Evolutionary conservation across 2,888 invertebrate genomes (phyloP), one percentile per base, ranked within the genome.

Genomic region (Parthenolecanium corni): DNA sequence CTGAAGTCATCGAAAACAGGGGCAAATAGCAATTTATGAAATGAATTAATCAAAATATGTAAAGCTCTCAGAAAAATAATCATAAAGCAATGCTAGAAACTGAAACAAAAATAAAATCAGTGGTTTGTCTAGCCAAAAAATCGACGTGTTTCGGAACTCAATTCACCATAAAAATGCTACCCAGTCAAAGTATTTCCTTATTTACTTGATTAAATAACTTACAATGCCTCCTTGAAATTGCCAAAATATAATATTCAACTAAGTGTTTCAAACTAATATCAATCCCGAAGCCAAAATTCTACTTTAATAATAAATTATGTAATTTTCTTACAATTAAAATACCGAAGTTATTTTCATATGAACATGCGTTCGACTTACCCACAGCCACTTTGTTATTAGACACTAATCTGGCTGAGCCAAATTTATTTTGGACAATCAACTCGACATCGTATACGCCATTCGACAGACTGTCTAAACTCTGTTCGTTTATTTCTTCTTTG

Each of bases 361-460:
- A 56, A 25, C 36, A 2, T 38, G 4, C 31, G 20, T 53, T 53
- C 24, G 20, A 61, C 61, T 49, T 40, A 61, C 61, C 61, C 11
- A 61, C 24, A 16, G 36, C 51, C 4, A 61, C n/a, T 3, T 36
- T 21, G 9, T 12, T 23, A 47, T 21, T 38, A 3, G 47, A 47
- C 16, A 49, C 21, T 5, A 49, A 38, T 21, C 49, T 38, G 38
- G 36, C 36, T 1, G 23, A 23, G 21, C 51, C 61, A 49, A 21
- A 40, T 38, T 40, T 49, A 49, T 61, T 61, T 1, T 11, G 14
- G 21, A 61, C 61, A 21, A 36, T 31, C 21, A 61, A 20, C 38
- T 61, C 31, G 5, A 49, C 40, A 18, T 47, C 31, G 40, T 61
- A 61, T 38, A 20, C 20, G 16, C 61, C 61, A 23, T 49, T 61